These are phyloP conservation scores for Chrysogorgia sp. DNA, from an alignment of 92 coral and sea anemone species.

Conservation along the genomic window DNA sequence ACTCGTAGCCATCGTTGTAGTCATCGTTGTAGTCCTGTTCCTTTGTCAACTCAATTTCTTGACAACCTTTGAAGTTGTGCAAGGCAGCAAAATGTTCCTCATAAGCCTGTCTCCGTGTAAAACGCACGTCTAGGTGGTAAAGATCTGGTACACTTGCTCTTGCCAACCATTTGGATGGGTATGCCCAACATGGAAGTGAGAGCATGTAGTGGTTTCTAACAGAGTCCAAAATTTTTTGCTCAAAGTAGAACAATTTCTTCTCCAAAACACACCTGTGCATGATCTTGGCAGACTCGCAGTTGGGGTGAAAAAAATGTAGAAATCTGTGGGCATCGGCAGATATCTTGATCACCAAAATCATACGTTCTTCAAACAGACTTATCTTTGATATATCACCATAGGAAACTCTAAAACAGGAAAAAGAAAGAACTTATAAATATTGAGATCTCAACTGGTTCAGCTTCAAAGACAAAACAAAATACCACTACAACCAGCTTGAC, in stretches of 20 bases:
- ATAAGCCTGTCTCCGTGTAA: constrained; percentile 90
- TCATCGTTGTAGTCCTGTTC: background rate
- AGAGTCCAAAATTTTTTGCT: constrained; percentile 88
- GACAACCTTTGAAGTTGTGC: background rate
- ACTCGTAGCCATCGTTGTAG: constrained; percentile 7
- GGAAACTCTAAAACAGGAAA: constrained; percentile 61
- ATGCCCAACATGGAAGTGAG: constrained; percentile 98
- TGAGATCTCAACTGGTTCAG: background rate
- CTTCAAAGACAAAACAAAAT: too few relatives aligned
- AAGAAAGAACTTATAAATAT: background rate
- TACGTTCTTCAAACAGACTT: constrained; percentile 95
- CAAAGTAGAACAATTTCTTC: constrained; percentile 93
- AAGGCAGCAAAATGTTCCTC: constrained; percentile 73
- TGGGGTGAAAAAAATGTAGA: constrained; percentile 89
- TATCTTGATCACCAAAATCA: constrained; percentile 87
- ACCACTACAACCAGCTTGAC: too few relatives aligned
- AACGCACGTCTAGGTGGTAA: constrained; percentile 89
- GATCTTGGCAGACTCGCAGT: constrained; percentile 91
- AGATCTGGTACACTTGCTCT: constrained; percentile 82
- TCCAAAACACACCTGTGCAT: constrained; percentile 98
- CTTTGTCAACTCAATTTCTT: background rate
- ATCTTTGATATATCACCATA: constrained; percentile 92
- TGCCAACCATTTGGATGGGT: constrained; percentile 96
- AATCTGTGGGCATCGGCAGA: constrained; percentile 69
- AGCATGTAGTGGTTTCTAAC: constrained; percentile 90